Base-by-base conservation (phyloP, 2,888 invertebrate genomes). In the Plagodis dolabraria region DNA sequence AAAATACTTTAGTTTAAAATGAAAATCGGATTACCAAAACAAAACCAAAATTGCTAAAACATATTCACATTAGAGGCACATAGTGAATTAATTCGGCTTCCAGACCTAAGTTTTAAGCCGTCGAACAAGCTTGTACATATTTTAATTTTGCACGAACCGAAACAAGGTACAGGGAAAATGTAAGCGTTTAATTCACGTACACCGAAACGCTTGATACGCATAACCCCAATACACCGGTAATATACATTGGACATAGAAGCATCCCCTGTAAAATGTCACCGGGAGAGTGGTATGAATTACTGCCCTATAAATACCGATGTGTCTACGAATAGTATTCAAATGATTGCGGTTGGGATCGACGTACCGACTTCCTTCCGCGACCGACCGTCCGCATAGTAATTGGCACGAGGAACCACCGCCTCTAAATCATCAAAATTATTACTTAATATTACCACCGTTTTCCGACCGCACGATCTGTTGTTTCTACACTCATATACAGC, bases 341-440 rank as follows among this genome's bases (percentile, higher is more conserved):
- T 89, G 86, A 89, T 88, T 86, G 88, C 83, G 87, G 89, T 82
- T 48, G 76, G 87, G 88, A 88, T 90, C 89, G 88, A 89, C 86
- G 87, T 83, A 76, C 82, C 82, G 74, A 85, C 82, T 90, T 91
- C 91, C 91, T 91, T 90, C 90, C 89, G 85, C 76, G 74, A 80
- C 77, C 85, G 80, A 79, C 85, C 82, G 82, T 70, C 86, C 88
- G 88, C 86, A 88, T 84, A 87, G 89, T 90, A 92, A 92, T 91
- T 87, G 89, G 86, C 79, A 77, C 76, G 75, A 86, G 85, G 85
- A 83, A 80, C 78, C 67, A 74, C 76, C 69, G 75, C 75, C 79
- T 76, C 80, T 92, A 91, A 92, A 92, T 92, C 92, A 91, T 86
- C 86, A 78, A 88, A 91, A 92, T 92, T 90, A 90, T 88, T 91